Base-by-base conservation (phyloP, 2,888 invertebrate genomes). In the Rotaria magnacalcarata region DNA sequence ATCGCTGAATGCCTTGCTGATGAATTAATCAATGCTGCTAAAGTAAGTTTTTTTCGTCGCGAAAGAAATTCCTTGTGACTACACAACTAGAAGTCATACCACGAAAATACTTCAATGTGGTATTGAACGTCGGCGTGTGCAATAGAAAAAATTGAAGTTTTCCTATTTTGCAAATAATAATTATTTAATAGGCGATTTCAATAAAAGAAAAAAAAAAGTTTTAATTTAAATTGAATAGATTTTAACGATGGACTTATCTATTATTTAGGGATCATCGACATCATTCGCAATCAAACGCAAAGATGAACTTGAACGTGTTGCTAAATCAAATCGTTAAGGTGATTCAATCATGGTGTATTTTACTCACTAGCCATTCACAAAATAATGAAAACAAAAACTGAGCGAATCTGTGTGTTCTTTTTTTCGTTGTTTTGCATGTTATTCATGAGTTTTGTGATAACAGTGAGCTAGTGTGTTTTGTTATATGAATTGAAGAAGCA, bases 281-380 rank as follows among this genome's bases (percentile, higher is more conserved):
- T 97, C 97, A 67, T 98, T 99, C 90, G 99, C 99, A 89, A 99
- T 99, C 93, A 99, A 99, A 93, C 99, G 99, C 94, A 99, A 99
- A 93, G 99, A 99, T 92, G 99, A 99, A 93, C 93, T 99, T 92
- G 99, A 99, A 93, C 96, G 99, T 94, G 99, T 99, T 89, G 99
- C 99, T 91, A 99, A 99, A 93, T 98, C 97, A 92, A 99, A 99
- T 94, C 96, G 99, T 95, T 99, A 98, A 96, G 88, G 19, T 34
- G 19, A 67, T 67, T 19, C 67, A 67, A 67, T 54, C 21, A 5
- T 21, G 19, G 10, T 21, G 19, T 19, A 19, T 34, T 67, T 67
- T 67, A 34, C 27, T 34, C 16, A 67, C 67, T 67, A 34, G 27
- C 16, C 34, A 67, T 67, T 67, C 67, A 67, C 34, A 67, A 67